Evolutionary conservation across 2,888 invertebrate species (phyloP).

Genomic region (Sinhomidia bicolor): DNA sequence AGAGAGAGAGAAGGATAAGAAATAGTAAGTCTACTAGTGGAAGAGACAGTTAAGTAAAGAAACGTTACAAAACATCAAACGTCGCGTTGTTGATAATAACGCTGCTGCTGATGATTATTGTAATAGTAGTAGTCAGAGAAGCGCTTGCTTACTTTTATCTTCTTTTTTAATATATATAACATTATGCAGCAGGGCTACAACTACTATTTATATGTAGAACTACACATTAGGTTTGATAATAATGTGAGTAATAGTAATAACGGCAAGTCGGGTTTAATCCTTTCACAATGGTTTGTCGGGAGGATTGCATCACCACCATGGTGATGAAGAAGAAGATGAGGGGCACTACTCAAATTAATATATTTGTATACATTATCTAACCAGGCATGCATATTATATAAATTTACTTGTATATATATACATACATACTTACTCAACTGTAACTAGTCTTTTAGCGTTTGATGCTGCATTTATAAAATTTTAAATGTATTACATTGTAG

Average conservation of each 20-base stretch:
- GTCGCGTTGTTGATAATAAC: neutral
- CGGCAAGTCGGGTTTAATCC: constrained; percentile 68
- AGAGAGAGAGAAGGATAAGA: too few species aligned
- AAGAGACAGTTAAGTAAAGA: constrained; percentile 64
- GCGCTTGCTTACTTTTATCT: neutral
- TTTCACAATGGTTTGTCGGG: constrained; percentile 69
- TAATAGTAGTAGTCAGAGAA: neutral
- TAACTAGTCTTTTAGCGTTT: neutral
- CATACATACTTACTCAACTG: neutral
- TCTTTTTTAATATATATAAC: neutral
- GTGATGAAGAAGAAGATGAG: too few species aligned
- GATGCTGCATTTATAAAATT: neutral
- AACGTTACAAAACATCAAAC: constrained; percentile 54
- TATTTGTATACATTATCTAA: neutral
- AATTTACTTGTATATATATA: neutral
- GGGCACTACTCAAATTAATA: neutral
- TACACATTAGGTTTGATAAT: constrained; percentile 57
- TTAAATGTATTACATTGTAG: neutral
- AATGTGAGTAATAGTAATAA: constrained; percentile 58
- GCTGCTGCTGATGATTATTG: neutral
- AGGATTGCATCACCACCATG: constrained; percentile 59
- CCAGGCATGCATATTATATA: neutral
- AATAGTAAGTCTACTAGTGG: too few species aligned
- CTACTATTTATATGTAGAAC: too few species aligned
- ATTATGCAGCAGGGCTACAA: too few species aligned